These are phyloP conservation scores for Kryptopterus vitreolus DNA, from an alignment of 2,797 vertebrate genomes.

Conservation along the genomic window DNA sequence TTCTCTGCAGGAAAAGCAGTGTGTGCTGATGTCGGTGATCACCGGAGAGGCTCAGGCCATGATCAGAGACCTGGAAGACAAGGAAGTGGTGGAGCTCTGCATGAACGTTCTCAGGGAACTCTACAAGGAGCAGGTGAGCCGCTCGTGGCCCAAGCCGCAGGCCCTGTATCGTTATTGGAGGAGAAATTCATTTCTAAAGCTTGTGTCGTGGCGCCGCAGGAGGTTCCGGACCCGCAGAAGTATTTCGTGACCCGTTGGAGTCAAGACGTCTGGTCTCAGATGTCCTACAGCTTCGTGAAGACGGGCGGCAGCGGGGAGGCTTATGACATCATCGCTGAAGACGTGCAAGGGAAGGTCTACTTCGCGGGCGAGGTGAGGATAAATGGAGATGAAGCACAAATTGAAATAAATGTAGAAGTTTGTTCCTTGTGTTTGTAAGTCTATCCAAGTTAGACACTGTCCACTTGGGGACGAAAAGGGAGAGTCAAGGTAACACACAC, in stretches of 20 bases:
- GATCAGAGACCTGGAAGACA: constrained; percentile 82
- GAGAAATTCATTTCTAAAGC: neutral
- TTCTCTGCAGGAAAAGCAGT: constrained; percentile 79
- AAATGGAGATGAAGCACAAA: too few relatives aligned
- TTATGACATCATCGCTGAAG: constrained; percentile 93
- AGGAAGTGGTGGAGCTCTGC: constrained; percentile 84
- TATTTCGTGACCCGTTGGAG: constrained; percentile 92
- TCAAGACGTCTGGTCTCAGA: constrained; percentile 91
- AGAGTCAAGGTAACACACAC: too few relatives aligned
- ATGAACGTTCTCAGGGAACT: constrained; percentile 86
- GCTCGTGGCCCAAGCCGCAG: neutral
- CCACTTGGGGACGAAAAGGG: too few relatives aligned
- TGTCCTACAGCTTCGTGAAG: constrained; percentile 97
- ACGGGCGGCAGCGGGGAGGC: constrained; percentile 94
- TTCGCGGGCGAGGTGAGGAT: constrained; percentile 92
- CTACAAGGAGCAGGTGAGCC: constrained; percentile 90
- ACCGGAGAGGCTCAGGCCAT: constrained; percentile 85
- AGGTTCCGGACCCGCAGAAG: constrained; percentile 88
- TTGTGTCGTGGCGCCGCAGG: constrained; percentile 67
- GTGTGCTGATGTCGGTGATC: constrained; percentile 95
- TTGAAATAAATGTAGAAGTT: too few relatives aligned
- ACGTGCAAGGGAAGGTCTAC: constrained; percentile 90
- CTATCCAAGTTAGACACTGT: too few relatives aligned
- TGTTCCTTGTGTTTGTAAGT: too few relatives aligned
- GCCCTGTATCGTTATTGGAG: too few relatives aligned